Percentiles rank a stretch among this genome's conserved stretches.
These are phyloP conservation scores for Nephila pilipes DNA, from an alignment of 1,140 invertebrate species.

Conservation along the genomic window DNA sequence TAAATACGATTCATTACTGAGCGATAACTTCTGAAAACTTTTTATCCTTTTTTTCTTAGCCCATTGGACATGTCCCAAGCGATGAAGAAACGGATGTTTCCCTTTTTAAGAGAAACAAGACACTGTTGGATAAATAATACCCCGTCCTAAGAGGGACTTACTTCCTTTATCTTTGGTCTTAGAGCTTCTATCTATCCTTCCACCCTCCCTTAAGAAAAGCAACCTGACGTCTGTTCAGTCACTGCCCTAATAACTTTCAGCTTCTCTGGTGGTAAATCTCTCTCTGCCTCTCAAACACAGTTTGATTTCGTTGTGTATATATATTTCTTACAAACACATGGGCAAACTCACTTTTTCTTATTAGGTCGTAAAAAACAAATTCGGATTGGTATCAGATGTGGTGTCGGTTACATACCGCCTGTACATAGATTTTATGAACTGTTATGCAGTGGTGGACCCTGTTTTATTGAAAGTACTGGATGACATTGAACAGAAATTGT, in stretches of 20 bases:
- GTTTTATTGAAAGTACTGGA: too few relatives aligned
- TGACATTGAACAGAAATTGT: too few relatives aligned
- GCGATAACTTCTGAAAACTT: too few relatives aligned
- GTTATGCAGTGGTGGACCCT: too few relatives aligned
- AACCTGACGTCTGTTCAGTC: conserved; percentile 1
- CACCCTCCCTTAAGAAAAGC: background rate
- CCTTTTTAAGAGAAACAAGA: background rate
- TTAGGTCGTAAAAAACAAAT: conserved; percentile 10
- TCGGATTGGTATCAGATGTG: background rate
- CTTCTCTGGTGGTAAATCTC: background rate
- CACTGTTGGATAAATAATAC: background rate
- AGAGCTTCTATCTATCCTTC: background rate
- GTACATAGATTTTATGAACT: too few relatives aligned
- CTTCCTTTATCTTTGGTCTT: conserved; percentile 6
- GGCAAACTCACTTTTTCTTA: conserved; percentile 32
- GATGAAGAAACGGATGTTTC: background rate
- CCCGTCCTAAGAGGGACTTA: background rate
- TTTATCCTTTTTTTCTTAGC: background rate
- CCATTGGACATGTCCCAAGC: background rate
- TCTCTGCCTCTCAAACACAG: background rate
- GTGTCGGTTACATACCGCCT: too few relatives aligned
- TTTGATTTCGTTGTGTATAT: background rate
- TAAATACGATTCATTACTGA: too few relatives aligned
- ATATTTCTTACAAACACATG: conserved; percentile 1
- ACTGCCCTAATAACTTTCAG: conserved; percentile 13